Evolutionary conservation across 1,140 invertebrate genomes (phyloP), one percentile per base, ranked within the genome.

Genomic region (Drosophila sechellia): DNA sequence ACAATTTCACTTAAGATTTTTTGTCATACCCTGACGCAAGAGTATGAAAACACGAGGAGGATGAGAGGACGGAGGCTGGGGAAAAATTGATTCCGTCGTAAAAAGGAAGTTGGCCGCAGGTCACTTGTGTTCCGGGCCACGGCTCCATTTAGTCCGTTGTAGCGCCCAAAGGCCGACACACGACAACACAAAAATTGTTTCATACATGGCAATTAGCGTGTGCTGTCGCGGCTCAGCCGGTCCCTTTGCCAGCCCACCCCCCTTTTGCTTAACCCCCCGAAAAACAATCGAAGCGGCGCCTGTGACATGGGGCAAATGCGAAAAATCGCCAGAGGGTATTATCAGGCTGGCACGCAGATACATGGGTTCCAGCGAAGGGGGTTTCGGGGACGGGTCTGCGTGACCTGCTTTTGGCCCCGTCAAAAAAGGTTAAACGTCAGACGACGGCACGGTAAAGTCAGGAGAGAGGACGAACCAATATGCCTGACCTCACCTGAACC

Each of bases 161-260:
- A 77, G 56, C 39, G 73, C 74, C 74, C 42, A 78, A 59, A 66
- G 75, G 61, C 40, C 54, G 63, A 57, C 66, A 48, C 55, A 37
- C 68, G 59, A 40, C 37, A 79, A 56, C 54, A 57, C 48, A 77
- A 76, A 79, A 79, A 89, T 72, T 61, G 34, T 52, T 45, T 68
- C 83, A 68, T 77, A 70, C 75, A 83, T 66, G 79, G 84, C 84
- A 87, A 87, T 87, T 87, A 87, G 75, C 65, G 58, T 72, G 71
- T 40, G 64, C 49, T 75, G 77, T 66, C 70, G 46, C 59, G 59
- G 59, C 50, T 68, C 60, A 68, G 59, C 45, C 48, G 10, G 58
- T 25, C 11, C n/a, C 25, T 27, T 11, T 25, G 20, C 31, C 31
- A 31, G 31, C 6, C 6, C 12, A 3, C 35, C 20, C 13, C 10